Evolutionary conservation across 2,888 invertebrate species (phyloP), one percentile per base, ranked within the genome.

Genomic region (Dynastes grantii): DNA sequence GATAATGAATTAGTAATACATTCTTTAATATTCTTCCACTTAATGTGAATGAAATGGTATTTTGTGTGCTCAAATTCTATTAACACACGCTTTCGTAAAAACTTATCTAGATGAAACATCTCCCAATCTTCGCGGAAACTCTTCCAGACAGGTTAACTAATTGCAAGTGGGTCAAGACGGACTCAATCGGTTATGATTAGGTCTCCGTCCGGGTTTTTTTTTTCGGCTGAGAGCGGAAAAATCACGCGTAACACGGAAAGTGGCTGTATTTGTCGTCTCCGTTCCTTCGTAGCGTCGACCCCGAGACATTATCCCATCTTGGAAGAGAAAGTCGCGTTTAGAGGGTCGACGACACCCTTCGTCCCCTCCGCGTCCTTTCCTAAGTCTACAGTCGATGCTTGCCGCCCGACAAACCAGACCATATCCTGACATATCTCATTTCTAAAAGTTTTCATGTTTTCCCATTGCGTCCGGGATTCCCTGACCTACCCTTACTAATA

Each of bases 401-500:
- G 49, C 40, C 22, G 40, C 29, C 49, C 71, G 58, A 58, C 71
- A 75, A 75, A 75, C 73, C 73, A 75, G 73, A 75, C 73, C 73
- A 77, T 71, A 77, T 77, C 71, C 78, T 71, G 77, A 80, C 79
- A 75, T 78, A 78, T 80, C 79, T 84, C 83, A 84, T 84, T 83
- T 83, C 82, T 80, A 82, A 85, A 84, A 85, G 83, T 85, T 85
- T 83, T 82, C 82, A 83, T 84, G 84, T 84, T 84, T 84, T 82
- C 83, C 83, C 81, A 80, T 81, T 82, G 82, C 83, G 73, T 63
- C 40, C 45, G 81, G 32, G 76, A 64, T 29, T 80, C 81, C 84
- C 85, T 84, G 85, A 86, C 85, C 86, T 86, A 83, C 82, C 85
- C 84, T 81, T 83, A 85, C 83, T 84, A 84, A 82, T 83, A 83